These are phyloP conservation scores for Athalia rosae DNA, from an alignment of 2,888 invertebrate species.

Conservation along the genomic window DNA sequence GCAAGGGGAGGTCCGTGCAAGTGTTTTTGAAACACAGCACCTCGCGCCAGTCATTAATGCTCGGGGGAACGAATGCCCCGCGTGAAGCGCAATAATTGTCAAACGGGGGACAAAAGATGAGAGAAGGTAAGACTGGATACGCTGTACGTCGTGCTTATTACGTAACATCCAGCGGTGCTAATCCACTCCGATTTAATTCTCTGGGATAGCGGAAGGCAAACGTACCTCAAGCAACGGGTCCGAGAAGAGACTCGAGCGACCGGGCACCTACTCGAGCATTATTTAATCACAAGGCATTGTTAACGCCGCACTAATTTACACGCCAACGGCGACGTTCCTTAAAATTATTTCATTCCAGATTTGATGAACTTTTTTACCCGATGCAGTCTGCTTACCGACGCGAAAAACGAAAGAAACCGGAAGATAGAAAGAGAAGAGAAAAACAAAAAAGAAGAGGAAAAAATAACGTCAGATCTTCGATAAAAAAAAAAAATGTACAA, in stretches of 20 bases:
- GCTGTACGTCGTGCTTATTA: background rate
- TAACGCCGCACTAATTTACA: background rate
- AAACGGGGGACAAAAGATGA: background rate
- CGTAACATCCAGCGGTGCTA: conserved; percentile 41
- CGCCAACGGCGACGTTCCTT: background rate
- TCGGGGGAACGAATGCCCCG: background rate
- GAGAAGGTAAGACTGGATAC: background rate
- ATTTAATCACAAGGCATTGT: background rate
- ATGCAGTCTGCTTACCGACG: background rate
- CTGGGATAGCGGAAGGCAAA: conserved; percentile 40
- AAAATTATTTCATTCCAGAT: conserved; percentile 4
- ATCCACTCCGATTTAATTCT: conserved; percentile 55
- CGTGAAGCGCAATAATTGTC: background rate
- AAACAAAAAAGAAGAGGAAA: background rate
- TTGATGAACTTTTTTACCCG: background rate
- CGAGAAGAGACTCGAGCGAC: background rate
- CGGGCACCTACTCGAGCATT: background rate
- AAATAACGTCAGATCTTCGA: conserved; percentile 3
- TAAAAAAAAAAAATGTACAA: background rate
- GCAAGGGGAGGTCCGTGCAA: background rate
- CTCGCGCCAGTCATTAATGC: background rate
- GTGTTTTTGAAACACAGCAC: background rate
- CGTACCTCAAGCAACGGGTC: background rate
- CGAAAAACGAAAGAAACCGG: background rate
- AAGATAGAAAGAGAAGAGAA: background rate